phyloP scores from a whole-genome alignment of 1,140 invertebrate genomes.

The Vanessa tameamea region DNA sequence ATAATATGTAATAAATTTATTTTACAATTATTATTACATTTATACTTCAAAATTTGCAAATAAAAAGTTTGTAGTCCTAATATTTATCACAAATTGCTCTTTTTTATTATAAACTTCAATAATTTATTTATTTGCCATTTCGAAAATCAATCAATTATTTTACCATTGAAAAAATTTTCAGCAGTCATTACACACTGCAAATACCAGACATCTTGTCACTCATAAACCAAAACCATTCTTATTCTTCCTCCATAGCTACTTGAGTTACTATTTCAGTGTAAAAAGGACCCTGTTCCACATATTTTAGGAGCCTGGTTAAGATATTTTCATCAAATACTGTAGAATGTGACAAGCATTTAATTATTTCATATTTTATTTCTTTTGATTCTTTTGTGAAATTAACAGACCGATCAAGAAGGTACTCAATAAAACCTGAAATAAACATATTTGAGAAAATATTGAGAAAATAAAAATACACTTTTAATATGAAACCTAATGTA shows the following conservation, averaged over 20 bases:
- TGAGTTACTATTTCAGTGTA: conserved; percentile 84
- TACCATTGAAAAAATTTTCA: no score
- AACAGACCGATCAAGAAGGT: conserved; percentile 85
- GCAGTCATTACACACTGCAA: no score
- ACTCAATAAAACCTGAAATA: conserved; percentile 86
- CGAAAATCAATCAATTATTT: no score
- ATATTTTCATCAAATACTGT: conserved; percentile 84
- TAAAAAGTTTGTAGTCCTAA: not conserved
- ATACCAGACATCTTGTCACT: no score
- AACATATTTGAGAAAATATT: conserved; percentile 19
- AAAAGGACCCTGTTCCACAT: conserved; percentile 87
- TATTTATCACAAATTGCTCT: not conserved
- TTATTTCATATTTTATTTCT: conserved; percentile 87
- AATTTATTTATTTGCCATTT: no score
- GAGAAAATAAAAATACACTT: conserved; percentile 11
- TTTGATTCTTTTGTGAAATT: conserved; percentile 87
- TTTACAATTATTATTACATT: not conserved
- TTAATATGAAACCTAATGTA: conserved; percentile 40
- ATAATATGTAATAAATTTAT: not conserved
- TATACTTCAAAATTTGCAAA: not conserved
- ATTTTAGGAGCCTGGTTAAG: conserved; percentile 83
- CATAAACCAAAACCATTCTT: conserved; percentile 8
- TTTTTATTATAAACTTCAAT: not conserved
- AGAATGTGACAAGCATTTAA: conserved; percentile 84
- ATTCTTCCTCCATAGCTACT: conserved; percentile 84